Percentiles rank a stretch among this genome's conserved stretches.
Evolutionary conservation across 2,113 vertebrate species (phyloP).

Genomic region (Barbus barbus): DNA sequence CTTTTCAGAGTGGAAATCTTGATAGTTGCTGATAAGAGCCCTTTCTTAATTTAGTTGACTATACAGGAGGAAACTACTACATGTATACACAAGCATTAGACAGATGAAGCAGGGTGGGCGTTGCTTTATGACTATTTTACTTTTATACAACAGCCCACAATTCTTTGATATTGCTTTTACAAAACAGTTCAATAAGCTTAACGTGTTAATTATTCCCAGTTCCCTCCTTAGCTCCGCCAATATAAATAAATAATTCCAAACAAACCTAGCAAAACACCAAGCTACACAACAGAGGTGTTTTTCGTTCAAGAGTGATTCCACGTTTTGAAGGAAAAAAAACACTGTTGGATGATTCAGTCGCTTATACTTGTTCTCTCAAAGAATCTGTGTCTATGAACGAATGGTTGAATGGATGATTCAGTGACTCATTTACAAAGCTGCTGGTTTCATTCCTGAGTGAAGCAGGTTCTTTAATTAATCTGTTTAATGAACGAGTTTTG

Average conservation of each 20-base stretch:
- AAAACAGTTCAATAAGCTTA: not conserved
- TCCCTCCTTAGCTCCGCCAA: not conserved
- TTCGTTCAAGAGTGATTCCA: not conserved
- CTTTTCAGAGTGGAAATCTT: constrained; percentile 61
- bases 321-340: not conserved
- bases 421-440: not conserved
- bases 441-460: not conserved
- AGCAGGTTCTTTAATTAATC: not conserved
- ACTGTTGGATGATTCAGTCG: too few relatives aligned
- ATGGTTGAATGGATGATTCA: not conserved
- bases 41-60: constrained; percentile 49
- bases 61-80: constrained; percentile 42
- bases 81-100: constrained; percentile 6
- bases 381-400: not conserved
- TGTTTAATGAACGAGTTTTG: too few relatives aligned
- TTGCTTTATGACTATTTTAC: not conserved
- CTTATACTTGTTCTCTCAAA: not conserved
- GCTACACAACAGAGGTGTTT: not conserved
- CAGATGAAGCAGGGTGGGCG: not conserved
- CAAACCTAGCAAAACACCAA: not conserved
- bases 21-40: constrained; percentile 60
- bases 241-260: not conserved
- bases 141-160: not conserved
- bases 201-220: not conserved
- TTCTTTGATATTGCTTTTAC: not conserved